phyloP scores from a whole-genome alignment of 2,797 vertebrate genomes.

The Lepilemur septentrionalis region DNA sequence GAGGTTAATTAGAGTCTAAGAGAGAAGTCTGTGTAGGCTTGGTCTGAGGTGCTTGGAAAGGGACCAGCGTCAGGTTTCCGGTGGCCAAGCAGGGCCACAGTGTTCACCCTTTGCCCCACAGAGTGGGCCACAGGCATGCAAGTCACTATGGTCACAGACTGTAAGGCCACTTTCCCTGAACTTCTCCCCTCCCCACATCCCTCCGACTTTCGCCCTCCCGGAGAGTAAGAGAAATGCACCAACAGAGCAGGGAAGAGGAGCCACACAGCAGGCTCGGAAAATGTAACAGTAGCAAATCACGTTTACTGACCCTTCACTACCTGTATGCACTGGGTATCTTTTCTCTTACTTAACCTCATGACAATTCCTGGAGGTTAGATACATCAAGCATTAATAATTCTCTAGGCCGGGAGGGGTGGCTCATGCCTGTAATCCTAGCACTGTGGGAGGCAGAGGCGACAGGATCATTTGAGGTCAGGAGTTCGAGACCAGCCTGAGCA shows the following conservation, averaged over 20 bases:
- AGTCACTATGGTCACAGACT: not conserved
- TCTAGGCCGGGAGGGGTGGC: not conserved
- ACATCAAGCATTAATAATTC: not conserved
- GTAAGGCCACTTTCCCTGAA: not conserved
- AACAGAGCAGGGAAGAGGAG: not conserved
- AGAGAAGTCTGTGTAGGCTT: not conserved
- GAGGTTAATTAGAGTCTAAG: not conserved
- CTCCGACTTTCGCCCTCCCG: not conserved
- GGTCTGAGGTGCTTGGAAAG: not conserved
- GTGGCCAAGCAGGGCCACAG: not conserved
- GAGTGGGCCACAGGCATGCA: not conserved
- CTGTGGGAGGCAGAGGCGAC: too few relatives aligned
- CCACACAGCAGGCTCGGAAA: accelerated
- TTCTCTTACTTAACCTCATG: not conserved
- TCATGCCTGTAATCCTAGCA: too few relatives aligned
- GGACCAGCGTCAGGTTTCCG: not conserved
- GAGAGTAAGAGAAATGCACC: not conserved
- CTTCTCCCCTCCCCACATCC: not conserved
- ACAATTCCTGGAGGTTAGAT: not conserved
- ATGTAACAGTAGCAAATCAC: not conserved
- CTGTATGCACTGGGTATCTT: not conserved
- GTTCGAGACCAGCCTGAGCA: too few relatives aligned
- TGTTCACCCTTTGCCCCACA: not conserved
- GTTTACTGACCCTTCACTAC: not conserved
- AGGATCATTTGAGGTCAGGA: too few relatives aligned